These are phyloP conservation scores for Hyles lineata DNA, from an alignment of 2,888 invertebrate species.

Conservation along the genomic window DNA sequence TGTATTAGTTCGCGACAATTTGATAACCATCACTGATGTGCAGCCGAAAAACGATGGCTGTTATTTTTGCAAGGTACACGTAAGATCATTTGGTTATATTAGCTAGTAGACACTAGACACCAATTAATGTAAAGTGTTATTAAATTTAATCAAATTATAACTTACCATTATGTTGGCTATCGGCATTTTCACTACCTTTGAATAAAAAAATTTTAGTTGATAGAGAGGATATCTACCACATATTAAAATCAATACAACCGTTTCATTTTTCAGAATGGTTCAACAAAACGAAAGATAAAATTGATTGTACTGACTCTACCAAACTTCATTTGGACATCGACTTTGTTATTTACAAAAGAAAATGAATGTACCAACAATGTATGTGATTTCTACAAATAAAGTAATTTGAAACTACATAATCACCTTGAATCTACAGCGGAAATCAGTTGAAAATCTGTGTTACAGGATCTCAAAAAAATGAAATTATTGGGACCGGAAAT, in stretches of 20 bases:
- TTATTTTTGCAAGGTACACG: slow-evolving; percentile 52
- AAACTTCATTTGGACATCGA: background rate
- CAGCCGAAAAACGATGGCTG: slow-evolving; percentile 51
- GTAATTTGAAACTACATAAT: too few species aligned
- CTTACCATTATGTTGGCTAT: too few species aligned
- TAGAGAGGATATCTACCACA: too few species aligned
- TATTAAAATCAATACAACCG: too few species aligned
- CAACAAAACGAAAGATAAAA: background rate
- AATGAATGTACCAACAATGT: slow-evolving; percentile 3
- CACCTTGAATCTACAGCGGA: too few species aligned
- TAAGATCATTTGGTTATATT: slow-evolving; percentile 41
- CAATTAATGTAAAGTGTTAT: too few species aligned
- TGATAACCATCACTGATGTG: slow-evolving; percentile 45
- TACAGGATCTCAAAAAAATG: slow-evolving; percentile 53
- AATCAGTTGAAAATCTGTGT: background rate
- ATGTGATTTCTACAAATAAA: background rate
- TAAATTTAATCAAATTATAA: too few species aligned
- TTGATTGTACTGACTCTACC: slow-evolving; percentile 4
- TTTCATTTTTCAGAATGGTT: background rate
- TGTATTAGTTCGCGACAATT: slow-evolving; percentile 43
- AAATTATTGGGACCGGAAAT: slow-evolving; percentile 45
- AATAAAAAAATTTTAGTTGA: too few species aligned
- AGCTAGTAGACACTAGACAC: background rate
- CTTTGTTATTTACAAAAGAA: slow-evolving; percentile 8
- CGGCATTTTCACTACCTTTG: too few species aligned